phyloP scores from a whole-genome alignment of 2,888 invertebrate species.

The Zhengitettix transpicula region DNA sequence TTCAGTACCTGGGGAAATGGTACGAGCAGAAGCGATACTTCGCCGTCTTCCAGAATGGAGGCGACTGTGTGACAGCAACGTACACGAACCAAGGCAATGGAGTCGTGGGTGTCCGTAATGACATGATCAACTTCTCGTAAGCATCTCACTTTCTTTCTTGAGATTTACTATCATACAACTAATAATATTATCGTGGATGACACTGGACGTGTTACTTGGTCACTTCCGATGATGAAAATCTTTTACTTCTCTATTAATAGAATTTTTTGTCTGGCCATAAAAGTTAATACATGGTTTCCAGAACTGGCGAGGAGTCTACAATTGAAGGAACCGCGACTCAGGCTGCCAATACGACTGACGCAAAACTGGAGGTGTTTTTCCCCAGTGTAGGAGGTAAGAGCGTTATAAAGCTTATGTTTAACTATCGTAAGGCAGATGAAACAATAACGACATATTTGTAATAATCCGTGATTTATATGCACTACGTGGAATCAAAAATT shows the following conservation, averaged over 20 bases:
- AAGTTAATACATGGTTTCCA: slow-evolving; percentile 25
- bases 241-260: too few species aligned
- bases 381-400: slow-evolving; percentile 24
- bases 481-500: too few species aligned
- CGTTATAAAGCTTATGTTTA: too few species aligned
- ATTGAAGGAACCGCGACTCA: slow-evolving; percentile 39
- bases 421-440: too few species aligned
- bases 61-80: slow-evolving; percentile 16
- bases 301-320: slow-evolving; percentile 34
- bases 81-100: slow-evolving; percentile 15
- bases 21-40: slow-evolving; percentile 19
- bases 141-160: background rate
- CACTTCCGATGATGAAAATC: too few species aligned
- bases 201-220: too few species aligned
- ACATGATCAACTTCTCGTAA: slow-evolving; percentile 13
- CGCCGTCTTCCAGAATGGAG: slow-evolving; percentile 17
- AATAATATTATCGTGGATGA: too few species aligned
- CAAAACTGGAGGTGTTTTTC: slow-evolving; percentile 43
- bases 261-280: too few species aligned
- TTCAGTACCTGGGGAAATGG: slow-evolving; percentile 19
- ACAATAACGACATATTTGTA: too few species aligned
- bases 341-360: slow-evolving; percentile 32
- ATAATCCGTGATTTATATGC: too few species aligned
- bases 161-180: too few species aligned
- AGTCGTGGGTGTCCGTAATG: slow-evolving; percentile 14